Percentiles rank a stretch among this genome's conserved stretches.
Evolutionary conservation across 2,888 invertebrate genomes (phyloP).

Genomic region (Cheilosia urbana): DNA sequence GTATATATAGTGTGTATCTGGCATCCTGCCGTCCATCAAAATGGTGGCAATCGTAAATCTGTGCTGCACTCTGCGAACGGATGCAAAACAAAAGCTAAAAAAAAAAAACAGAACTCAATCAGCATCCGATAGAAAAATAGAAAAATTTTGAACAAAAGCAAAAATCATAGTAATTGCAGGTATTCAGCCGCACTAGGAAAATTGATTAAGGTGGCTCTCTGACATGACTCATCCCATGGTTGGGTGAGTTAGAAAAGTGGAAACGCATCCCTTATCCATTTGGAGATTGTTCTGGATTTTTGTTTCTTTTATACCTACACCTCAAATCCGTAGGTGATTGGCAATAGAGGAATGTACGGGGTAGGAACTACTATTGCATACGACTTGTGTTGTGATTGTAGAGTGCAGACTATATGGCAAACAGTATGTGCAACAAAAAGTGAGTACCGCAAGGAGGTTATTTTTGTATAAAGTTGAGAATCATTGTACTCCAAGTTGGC

Average conservation of each 20-base stretch:
- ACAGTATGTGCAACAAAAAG: conserved; percentile 37
- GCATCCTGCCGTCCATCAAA: conserved; percentile 28
- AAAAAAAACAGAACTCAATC: conserved; percentile 50
- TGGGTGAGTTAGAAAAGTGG: conserved; percentile 11
- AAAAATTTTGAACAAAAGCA: conserved; percentile 65
- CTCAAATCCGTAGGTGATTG: conserved; percentile 41
- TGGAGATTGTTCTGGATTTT: conserved; percentile 51
- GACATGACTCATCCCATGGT: conserved; percentile 17
- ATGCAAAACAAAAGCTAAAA: conserved; percentile 29
- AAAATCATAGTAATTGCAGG: conserved; percentile 74
- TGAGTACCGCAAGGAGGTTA: too few species aligned
- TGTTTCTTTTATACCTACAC: conserved; percentile 14
- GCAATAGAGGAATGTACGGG: conserved; percentile 44
- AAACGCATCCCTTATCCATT: conserved; percentile 66
- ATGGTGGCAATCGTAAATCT: conserved; percentile 54
- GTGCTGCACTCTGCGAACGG: conserved; percentile 25
- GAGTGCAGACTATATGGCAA: not conserved
- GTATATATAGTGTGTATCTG: not conserved
- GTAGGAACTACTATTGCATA: conserved; percentile 61
- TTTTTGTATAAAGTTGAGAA: too few species aligned
- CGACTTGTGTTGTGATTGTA: conserved; percentile 56
- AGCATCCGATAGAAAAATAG: conserved; percentile 53
- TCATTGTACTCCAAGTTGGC: too few species aligned
- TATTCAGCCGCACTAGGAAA: conserved; percentile 61
- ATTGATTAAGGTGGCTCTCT: conserved; percentile 65